Evolutionary conservation across 2,113 vertebrate genomes (phyloP), one percentile per base, ranked within the genome.

Genomic region (Pangasianodon gigas): DNA sequence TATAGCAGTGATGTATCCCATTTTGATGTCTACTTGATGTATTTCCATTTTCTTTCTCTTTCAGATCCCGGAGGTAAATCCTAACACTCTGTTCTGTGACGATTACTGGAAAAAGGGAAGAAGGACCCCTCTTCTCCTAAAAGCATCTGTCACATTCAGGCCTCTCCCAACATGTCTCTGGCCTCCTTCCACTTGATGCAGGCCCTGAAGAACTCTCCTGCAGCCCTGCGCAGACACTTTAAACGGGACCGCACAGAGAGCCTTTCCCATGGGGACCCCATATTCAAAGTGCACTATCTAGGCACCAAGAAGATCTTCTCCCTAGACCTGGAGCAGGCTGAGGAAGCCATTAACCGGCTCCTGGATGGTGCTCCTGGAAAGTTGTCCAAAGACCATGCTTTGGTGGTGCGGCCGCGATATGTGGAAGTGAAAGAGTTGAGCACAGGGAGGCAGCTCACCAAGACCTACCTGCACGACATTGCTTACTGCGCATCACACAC

Each of bases 371-470:
- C 92, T 0, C 90, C 94, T 0, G 93, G 93, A 2, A 96, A 96
- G 92, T 93, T 94, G 82, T 91, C 93, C 83, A 96, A 96, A 87
- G 96, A 97, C 48, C 96, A 97, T 52, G 96, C 96, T 2, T 93
- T 97, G 85, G 96, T 97, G 89, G 96, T 97, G 83, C 95, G 96
- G 0, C 96, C 95, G 0, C 87, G 96, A 48, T 97, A 97, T 41
- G 95, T 97, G 0, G 96, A 97, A 93, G 96, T 97, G 29, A 97
- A 97, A 92, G 96, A 97, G 84, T 94, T 97, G 89, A 95, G 96
- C 69, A 97, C 96, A 0, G 96, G 96, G 0, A 94, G 96, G 48
- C 96, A 97, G 94, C 96, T 97, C 79, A 96, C 96, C 0, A 97
- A 97, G 93, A 97, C 96, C 0, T 96, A 96, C 95, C 94, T 97